Evolutionary conservation across 1,140 invertebrate genomes (phyloP).

Genomic region (Macrobrachium rosenbergii): DNA sequence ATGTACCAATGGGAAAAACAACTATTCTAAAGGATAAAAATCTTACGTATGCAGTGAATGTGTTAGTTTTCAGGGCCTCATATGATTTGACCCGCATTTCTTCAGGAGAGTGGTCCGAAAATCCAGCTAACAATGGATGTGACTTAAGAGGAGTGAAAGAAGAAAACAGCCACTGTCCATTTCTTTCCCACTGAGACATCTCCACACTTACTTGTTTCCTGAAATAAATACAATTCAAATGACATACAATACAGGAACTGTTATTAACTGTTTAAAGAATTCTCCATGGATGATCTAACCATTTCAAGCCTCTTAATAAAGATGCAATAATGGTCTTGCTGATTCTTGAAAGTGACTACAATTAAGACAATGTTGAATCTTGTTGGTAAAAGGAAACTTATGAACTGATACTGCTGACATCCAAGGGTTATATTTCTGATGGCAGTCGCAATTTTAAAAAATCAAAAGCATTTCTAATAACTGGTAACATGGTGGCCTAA

Average conservation of each 20-base stretch:
- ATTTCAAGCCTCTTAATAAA: not conserved
- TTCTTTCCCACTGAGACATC: conserved; percentile 54
- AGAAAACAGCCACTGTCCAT: conserved; percentile 48
- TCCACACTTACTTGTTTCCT: conserved; percentile 55
- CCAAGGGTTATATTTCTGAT: too few relatives aligned
- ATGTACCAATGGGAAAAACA: too few relatives aligned
- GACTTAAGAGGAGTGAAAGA: conserved; percentile 40
- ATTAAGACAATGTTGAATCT: too few relatives aligned
- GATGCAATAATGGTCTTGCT: too few relatives aligned
- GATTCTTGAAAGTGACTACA: too few relatives aligned
- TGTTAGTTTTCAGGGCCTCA: conserved; percentile 44
- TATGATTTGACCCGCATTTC: conserved; percentile 43
- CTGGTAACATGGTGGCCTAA: too few relatives aligned
- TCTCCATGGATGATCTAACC: not conserved
- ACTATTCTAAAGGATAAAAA: too few relatives aligned
- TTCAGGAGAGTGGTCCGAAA: conserved; percentile 36
- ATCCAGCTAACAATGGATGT: conserved; percentile 23
- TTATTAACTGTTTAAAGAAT: not conserved
- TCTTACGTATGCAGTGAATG: conserved; percentile 41
- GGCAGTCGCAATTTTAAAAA: too few relatives aligned
- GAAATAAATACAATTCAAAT: not conserved
- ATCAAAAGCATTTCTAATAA: too few relatives aligned
- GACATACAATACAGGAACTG: not conserved
- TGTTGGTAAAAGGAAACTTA: too few relatives aligned
- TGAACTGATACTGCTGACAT: too few relatives aligned